Conservation (phyloP, 2,888 invertebrate genomes). For the Trichopria drosophilae region DNA sequence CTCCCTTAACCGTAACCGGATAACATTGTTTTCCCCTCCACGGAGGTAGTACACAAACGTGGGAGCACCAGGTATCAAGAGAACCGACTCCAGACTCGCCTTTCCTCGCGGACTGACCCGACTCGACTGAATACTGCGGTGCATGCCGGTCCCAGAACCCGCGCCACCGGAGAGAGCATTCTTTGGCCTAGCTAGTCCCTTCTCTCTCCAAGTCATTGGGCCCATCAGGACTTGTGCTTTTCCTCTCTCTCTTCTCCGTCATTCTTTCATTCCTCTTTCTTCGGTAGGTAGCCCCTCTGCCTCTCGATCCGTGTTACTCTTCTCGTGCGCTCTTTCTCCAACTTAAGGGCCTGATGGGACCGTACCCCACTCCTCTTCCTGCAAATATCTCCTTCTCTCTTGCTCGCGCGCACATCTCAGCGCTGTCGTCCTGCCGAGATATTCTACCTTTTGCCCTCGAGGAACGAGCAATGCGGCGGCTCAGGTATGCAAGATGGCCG, state of each 20-base stretch:
- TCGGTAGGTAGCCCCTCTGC: constrained; percentile 34
- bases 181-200: constrained; percentile 44
- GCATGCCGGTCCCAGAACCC: constrained; percentile 34
- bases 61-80: too few relatives aligned
- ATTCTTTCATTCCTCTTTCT: neutral
- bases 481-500: constrained; percentile 62
- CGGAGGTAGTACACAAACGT: too few relatives aligned
- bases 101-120: constrained; percentile 55
- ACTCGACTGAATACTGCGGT: constrained; percentile 51
- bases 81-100: too few relatives aligned
- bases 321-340: constrained; percentile 35
- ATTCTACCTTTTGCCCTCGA: constrained; percentile 59
- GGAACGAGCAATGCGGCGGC: constrained; percentile 59
- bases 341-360: constrained; percentile 11
- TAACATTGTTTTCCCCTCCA: too few relatives aligned
- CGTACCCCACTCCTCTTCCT: constrained; percentile 11
- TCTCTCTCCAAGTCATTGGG: neutral
- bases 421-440: constrained; percentile 50
- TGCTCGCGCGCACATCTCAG: constrained; percentile 43
- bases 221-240: neutral
- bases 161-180: constrained; percentile 46
- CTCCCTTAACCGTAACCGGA: too few relatives aligned
- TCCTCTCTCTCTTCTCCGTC: constrained; percentile 7
- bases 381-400: constrained; percentile 24
- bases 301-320: constrained; percentile 29